A percentile compares a stretch with the other conserved stretches of the same genome.
Conservation (phyloP, 1,140 invertebrate species). For the Zophobas morio region DNA sequence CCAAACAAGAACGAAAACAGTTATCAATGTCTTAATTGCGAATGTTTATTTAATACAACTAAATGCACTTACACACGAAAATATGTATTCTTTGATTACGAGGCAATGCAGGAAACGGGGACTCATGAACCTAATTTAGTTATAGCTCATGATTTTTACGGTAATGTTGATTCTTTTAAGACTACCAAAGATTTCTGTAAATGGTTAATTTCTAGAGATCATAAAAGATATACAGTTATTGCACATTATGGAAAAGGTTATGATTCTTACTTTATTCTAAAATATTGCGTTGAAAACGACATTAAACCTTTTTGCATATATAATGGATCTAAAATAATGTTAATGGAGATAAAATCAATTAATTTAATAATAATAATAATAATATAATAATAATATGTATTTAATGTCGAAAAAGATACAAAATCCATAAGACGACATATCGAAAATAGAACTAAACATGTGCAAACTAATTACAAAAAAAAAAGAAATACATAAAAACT, state of each 20-base stretch:
- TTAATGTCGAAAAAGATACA: too few species aligned
- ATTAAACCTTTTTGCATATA: too few species aligned
- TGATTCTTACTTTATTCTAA: too few species aligned
- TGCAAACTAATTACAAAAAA: too few species aligned
- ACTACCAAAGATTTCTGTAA: conserved; percentile 37
- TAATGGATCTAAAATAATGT: too few species aligned
- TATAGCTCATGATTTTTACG: conserved; percentile 30
- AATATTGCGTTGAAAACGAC: too few species aligned
- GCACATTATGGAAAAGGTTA: too few species aligned
- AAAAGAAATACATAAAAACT: too few species aligned
- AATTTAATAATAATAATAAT: too few species aligned
- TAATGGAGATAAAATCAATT: neutral
- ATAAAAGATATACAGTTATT: neutral
- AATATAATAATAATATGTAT: too few species aligned
- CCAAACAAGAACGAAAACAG: neutral
- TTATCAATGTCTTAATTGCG: conserved; percentile 23
- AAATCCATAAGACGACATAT: too few species aligned
- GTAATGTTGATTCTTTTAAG: conserved; percentile 7
- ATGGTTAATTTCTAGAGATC: conserved; percentile 26
- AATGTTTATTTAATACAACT: conserved; percentile 28
- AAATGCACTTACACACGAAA: conserved; percentile 20
- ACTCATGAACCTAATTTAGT: conserved; percentile 30
- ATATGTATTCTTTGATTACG: conserved; percentile 46
- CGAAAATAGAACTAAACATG: too few species aligned
- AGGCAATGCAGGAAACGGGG: conserved; percentile 35